Evolutionary conservation across 1,140 invertebrate genomes (phyloP), one percentile per base, ranked within the genome.

Genomic region (Brachionus manjavacas): DNA sequence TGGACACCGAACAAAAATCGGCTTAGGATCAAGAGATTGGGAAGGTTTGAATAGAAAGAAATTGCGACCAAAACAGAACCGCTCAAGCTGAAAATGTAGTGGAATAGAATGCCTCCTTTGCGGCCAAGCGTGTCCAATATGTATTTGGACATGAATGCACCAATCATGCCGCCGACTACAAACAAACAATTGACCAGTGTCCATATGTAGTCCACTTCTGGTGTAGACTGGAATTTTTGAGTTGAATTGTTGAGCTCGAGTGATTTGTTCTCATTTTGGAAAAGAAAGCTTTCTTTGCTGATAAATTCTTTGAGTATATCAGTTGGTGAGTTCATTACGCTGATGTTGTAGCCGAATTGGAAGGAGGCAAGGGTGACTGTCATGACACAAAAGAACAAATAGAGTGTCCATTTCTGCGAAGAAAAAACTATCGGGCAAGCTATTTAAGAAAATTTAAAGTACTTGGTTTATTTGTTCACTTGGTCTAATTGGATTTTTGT

Each of bases 41-140:
- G 43, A 25, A 46, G 70, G 6, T 74, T 55, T 9, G 85, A 84
- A 88, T 87, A 87, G 85, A 86, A 87, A 25, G 86, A 86, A 89
- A 98, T 93, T 89, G 96, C 96, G 89, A 98, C 96, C 89, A 98
- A 93, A 91, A 98, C 94, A 90, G 97, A 93, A 86, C 96, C 97
- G 87, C 97, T 92, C 90, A 98, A 96, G 87, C 99, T 92, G 92
- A 99, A 94, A 92, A 98, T 96, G 90, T 96, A 97, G 85, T 94
- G 95, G 89, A 76, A 31, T 64, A 39, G 72, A 39, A 49, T 85
- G 79, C 28, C 84, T 43, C n/a, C 91, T 88, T 89, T 95, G 94
- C 94, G 91, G 1, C 95, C 95, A 86, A 94, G 92, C 85, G 91
- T 92, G 87, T 94, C 92, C 70, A 94, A 93, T 1, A 94, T 88